A percentile compares a stretch with the other conserved stretches of the same genome.
phyloP scores from a whole-genome alignment of 2,797 vertebrate species.

The Molossus molossus region DNA sequence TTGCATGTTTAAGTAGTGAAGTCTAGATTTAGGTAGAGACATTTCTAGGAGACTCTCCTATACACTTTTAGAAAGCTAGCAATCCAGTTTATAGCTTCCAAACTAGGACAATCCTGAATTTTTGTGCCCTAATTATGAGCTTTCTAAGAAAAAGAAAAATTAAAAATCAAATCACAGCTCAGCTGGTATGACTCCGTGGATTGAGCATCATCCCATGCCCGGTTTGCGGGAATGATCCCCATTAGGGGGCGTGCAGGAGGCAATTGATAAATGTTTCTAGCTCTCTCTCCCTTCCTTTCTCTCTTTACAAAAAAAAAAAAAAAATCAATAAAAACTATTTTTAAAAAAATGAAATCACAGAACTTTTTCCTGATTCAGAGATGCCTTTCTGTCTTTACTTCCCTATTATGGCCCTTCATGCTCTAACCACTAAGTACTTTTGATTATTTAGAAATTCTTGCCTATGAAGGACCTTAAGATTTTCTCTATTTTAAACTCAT shows the following conservation, averaged over 20 bases:
- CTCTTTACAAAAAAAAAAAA: background rate
- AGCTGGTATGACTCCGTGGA: too few species aligned
- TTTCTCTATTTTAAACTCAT: slow-evolving; percentile 54
- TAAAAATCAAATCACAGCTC: background rate
- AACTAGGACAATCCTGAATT: slow-evolving; percentile 10
- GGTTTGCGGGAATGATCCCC: too few species aligned
- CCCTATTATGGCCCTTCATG: background rate
- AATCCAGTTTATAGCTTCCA: slow-evolving; percentile 40
- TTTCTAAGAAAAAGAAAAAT: slow-evolving; percentile 22
- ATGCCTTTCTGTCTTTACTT: background rate
- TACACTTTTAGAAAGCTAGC: slow-evolving; percentile 44
- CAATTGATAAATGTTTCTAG: too few species aligned
- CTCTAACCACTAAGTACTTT: slow-evolving; percentile 36
- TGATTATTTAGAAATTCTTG: slow-evolving; percentile 39
- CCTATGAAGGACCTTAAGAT: slow-evolving; percentile 22
- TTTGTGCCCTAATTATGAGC: slow-evolving; percentile 22
- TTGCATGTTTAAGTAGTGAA: slow-evolving; percentile 49
- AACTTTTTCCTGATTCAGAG: slow-evolving; percentile 34
- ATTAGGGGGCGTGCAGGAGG: too few species aligned
- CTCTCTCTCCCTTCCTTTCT: too few species aligned
- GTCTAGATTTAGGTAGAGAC: slow-evolving; percentile 37
- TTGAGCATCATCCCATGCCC: too few species aligned
- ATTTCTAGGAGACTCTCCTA: slow-evolving; percentile 7
- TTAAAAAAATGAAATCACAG: slow-evolving; percentile 1
- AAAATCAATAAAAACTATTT: background rate